phyloP scores from a whole-genome alignment of 2,113 vertebrate species.

The Salvator merianae region DNA sequence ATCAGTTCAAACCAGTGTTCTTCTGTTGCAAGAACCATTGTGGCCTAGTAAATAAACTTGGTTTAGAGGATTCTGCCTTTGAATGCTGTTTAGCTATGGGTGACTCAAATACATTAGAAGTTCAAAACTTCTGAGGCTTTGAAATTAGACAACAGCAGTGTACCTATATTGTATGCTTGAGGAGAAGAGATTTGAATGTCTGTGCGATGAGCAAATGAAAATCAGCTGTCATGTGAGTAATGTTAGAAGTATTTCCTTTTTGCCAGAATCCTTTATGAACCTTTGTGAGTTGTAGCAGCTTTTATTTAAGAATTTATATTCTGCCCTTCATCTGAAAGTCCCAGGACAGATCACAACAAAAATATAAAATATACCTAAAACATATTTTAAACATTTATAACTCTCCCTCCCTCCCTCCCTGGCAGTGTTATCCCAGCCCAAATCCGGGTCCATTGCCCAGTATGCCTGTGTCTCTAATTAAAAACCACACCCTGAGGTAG shows the following conservation, averaged over 20 bases:
- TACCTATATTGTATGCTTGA: neutral
- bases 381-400: too few species aligned
- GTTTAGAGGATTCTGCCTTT: neutral
- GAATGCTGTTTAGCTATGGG: neutral
- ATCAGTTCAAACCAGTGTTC: neutral
- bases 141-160: neutral
- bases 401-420: too few species aligned
- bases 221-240: neutral
- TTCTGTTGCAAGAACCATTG: neutral
- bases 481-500: too few species aligned
- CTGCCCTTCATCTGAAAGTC: too few species aligned
- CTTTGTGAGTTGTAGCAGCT: too few species aligned
- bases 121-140: neutral
- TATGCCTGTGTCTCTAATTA: too few species aligned
- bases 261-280: too few species aligned
- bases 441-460: too few species aligned
- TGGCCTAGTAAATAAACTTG: neutral
- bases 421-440: too few species aligned
- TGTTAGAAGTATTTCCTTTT: neutral
- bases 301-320: too few species aligned
- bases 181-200: neutral
- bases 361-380: too few species aligned
- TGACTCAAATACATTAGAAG: neutral
- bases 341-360: too few species aligned
- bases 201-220: neutral